Evolutionary conservation across 2,888 invertebrate genomes (phyloP), one percentile per base, ranked within the genome.

Genomic region (Sturmia bella): DNA sequence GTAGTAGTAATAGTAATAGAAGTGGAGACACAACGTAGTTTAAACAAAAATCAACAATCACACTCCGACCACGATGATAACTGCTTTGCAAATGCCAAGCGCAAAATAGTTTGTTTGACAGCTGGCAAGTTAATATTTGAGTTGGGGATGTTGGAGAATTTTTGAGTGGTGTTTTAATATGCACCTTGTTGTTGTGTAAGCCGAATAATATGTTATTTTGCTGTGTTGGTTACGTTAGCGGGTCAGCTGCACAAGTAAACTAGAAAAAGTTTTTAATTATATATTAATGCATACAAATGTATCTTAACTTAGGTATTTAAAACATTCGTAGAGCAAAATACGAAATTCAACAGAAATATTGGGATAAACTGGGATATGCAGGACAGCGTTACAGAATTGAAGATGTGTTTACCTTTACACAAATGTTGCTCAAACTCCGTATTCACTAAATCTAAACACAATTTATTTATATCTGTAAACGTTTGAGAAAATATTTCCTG

Each of bases 361-460:
- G 15, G 2, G 37, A 21, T 24, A 17, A 69, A 48, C 37, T 19
- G 27, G 17, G 11, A 21, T 3, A 73, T 43, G 41, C 64, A 32
- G 48, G 37, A 56, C 52, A 39, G 57, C 17, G 27, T n/a, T 13
- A 19, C 6, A 57, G 19, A 4, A 3, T 54, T 57, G 3, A 21
- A 19, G 19, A 57, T 19, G 12, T 19, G 5, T 19, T 86, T 85
- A 89, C 89, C 89, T 89, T 89, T 89, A 66, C 89, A 89, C 84
- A 89, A 85, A 85, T 89, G 89, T 66, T 89, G 89, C 64, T 88
- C 86, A 77, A 89, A 88, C 66, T 89, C 89, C 9, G 87, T 84
- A 80, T 89, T 89, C 12, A 86, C 86, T 81, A 89, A 84, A 82
- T 89, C 89, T 83, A 89, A 85, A 78, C 86, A 87, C 21, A 89